A percentile compares a stretch with the other conserved stretches of the same genome.
Evolutionary conservation across 2,797 vertebrate species (phyloP).

Genomic region (Moxostoma hubbsi): DNA sequence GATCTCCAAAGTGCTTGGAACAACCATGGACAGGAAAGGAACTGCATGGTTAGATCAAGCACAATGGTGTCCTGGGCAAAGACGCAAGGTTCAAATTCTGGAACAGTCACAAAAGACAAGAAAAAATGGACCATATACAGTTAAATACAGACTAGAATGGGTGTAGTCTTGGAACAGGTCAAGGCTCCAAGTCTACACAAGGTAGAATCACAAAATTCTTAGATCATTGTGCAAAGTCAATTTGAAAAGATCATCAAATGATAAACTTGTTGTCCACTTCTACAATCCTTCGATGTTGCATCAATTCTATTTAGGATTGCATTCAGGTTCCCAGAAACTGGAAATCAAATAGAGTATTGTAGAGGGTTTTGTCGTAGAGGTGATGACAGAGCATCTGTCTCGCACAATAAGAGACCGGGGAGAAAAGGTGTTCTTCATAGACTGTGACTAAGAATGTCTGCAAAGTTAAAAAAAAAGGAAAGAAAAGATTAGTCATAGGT

Average conservation of each 20-base stretch:
- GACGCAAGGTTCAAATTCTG: constrained; percentile 35
- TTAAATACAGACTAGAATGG: constrained; percentile 24
- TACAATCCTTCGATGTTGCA: background rate
- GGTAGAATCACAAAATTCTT: too few species aligned
- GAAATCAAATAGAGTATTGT: background rate
- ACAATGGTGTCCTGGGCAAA: constrained; percentile 82
- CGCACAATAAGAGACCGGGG: constrained; percentile 30
- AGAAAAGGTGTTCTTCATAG: constrained; percentile 50
- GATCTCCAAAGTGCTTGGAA: constrained; percentile 85
- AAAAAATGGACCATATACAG: background rate
- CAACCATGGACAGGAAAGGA: constrained; percentile 82
- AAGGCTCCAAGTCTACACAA: background rate
- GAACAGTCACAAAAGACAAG: background rate
- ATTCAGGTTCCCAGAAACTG: constrained; percentile 13
- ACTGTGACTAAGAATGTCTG: constrained; percentile 64
- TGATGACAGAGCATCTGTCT: constrained; percentile 44
- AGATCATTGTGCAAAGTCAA: background rate
- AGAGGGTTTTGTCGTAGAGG: constrained; percentile 33
- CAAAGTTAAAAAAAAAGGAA: constrained; percentile 59
- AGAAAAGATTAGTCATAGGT: constrained; percentile 76
- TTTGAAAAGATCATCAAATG: background rate
- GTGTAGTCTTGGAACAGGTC: background rate
- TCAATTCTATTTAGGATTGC: background rate
- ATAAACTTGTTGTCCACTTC: constrained; percentile 1
- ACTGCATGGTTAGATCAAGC: constrained; percentile 91